A percentile compares a stretch with the other conserved stretches of the same genome.
Conservation (phyloP, 2,797 vertebrate genomes). For the Tapera naevia region DNA sequence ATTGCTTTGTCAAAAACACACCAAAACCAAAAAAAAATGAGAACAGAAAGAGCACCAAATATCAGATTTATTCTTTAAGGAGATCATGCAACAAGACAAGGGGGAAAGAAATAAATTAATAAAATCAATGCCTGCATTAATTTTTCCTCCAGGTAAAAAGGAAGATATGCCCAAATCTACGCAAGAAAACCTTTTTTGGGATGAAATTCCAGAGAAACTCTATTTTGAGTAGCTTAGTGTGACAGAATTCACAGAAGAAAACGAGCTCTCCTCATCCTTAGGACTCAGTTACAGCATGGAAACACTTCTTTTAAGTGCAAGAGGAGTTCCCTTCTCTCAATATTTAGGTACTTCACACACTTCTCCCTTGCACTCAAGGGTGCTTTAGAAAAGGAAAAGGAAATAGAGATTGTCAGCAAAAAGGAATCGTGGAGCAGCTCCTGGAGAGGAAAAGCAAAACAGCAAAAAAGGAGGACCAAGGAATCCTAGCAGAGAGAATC, state of each 20-base stretch:
- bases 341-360: background rate
- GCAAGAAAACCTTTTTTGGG: background rate
- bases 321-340: fast-evolving
- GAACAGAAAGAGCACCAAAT: background rate
- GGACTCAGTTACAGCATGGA: background rate
- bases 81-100: background rate
- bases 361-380: background rate
- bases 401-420: background rate
- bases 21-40: background rate
- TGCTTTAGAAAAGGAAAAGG: background rate
- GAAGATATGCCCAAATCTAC: background rate
- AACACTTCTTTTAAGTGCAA: background rate
- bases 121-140: background rate
- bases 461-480: background rate
- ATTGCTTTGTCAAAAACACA: background rate
- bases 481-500: background rate
- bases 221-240: background rate
- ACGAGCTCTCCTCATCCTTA: background rate
- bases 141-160: background rate
- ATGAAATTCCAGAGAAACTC: background rate
- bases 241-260: background rate
- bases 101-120: background rate
- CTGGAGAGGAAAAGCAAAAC: background rate
- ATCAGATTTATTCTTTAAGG: background rate
- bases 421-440: background rate